A percentile compares a stretch with the other conserved stretches of the same genome.
phyloP scores from a whole-genome alignment of 2,113 vertebrate genomes.

The Pavo muticus region DNA sequence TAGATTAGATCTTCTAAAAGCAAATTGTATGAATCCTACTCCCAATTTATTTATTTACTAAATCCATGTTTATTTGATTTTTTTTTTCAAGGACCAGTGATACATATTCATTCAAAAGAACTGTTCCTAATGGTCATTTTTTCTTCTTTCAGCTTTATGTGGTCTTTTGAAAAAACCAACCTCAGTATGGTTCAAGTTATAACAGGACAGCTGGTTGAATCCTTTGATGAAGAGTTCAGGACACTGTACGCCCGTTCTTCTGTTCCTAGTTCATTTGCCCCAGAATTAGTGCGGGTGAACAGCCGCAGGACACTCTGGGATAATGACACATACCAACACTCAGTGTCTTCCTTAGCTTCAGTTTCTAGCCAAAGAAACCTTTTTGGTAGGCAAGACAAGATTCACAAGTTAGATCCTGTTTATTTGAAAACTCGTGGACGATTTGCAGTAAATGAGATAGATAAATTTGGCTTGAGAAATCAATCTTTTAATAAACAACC shows the following conservation, averaged over 20 bases:
- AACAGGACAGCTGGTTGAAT: conserved; percentile 91
- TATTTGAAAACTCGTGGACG: conserved; percentile 85
- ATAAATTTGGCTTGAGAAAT: conserved; percentile 73
- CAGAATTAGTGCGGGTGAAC: conserved; percentile 71
- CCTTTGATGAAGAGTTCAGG: conserved; percentile 95
- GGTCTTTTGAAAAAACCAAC: conserved; percentile 97
- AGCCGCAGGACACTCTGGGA: conserved; percentile 74
- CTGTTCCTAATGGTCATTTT: conserved; percentile 30
- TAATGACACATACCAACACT: conserved; percentile 75
- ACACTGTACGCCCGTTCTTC: conserved; percentile 91
- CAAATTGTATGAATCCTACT: neutral
- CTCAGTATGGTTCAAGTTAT: conserved; percentile 97
- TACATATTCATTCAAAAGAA: neutral
- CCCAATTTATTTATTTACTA: neutral
- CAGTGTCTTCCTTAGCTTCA: conserved; percentile 79
- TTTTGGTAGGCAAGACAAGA: conserved; percentile 83
- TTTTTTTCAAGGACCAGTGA: neutral
- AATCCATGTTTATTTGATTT: neutral
- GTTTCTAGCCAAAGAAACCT: conserved; percentile 80
- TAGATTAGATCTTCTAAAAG: neutral
- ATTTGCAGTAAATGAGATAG: conserved; percentile 77
- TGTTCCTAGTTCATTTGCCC: conserved; percentile 80
- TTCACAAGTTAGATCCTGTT: conserved; percentile 83
- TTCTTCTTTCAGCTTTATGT: conserved; percentile 87
- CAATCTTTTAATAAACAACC: conserved; percentile 69